Percentiles rank a stretch among this genome's conserved stretches.
Evolutionary conservation across 2,888 invertebrate species (phyloP).

Genomic region (Drosophila subquinaria): DNA sequence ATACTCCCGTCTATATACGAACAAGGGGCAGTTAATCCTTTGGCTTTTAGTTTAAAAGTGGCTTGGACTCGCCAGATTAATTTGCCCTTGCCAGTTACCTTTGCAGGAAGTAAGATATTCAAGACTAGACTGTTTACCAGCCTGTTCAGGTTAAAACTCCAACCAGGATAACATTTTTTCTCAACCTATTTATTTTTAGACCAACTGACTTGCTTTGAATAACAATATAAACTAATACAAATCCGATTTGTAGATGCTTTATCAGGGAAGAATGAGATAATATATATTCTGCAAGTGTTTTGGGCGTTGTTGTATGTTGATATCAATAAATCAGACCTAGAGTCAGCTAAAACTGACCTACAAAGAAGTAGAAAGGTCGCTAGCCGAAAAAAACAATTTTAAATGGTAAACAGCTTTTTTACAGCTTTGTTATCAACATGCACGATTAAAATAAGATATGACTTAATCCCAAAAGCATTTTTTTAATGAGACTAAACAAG

Average conservation of each 20-base stretch:
- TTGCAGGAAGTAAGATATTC: conserved; percentile 51
- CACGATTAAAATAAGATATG: neutral
- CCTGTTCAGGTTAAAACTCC: too few relatives aligned
- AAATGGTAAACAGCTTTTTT: too few relatives aligned
- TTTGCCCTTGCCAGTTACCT: conserved; percentile 43
- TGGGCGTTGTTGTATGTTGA: too few relatives aligned
- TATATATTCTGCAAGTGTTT: too few relatives aligned
- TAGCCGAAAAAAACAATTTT: too few relatives aligned
- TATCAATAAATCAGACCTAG: too few relatives aligned
- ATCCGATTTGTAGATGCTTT: too few relatives aligned
- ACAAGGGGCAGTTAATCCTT: conserved; percentile 57
- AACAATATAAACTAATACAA: too few relatives aligned
- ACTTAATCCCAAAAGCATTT: neutral
- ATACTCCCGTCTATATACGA: neutral
- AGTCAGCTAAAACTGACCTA: too few relatives aligned
- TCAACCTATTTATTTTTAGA: neutral
- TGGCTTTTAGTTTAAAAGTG: conserved; percentile 73
- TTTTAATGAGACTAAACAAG: neutral
- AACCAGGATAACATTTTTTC: neutral
- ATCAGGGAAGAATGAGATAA: too few relatives aligned
- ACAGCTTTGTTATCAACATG: neutral
- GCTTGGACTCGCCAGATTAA: conserved; percentile 64
- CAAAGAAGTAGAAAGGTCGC: too few relatives aligned
- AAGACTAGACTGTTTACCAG: conserved; percentile 10
- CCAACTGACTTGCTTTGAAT: neutral